Percentiles rank a stretch among this genome's conserved stretches.
Conservation (phyloP, 2,888 invertebrate genomes). For the Cryptocheilus praepositus region DNA sequence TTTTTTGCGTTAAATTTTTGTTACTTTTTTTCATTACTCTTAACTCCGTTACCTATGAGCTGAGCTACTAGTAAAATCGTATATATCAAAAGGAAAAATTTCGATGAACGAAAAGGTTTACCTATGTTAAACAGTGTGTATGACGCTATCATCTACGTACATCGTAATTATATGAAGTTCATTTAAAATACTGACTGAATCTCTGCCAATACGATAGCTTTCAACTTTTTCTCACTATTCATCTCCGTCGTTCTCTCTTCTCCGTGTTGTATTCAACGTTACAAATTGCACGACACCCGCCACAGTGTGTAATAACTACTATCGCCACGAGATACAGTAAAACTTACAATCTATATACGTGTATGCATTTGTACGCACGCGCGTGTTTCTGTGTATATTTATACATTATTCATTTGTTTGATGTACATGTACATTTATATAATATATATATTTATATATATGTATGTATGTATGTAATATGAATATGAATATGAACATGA, state of each 20-base stretch:
- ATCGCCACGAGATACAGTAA: no score
- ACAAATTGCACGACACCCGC: background rate
- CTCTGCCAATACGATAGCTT: conserved; percentile 27
- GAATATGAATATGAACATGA: no score
- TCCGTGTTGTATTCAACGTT: background rate
- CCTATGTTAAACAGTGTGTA: background rate
- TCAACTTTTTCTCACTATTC: no score
- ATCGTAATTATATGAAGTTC: conserved; percentile 26
- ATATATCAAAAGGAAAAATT: conserved; percentile 28
- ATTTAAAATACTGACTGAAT: conserved; percentile 68
- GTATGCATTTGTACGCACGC: conserved; percentile 15
- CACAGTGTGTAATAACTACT: no score
- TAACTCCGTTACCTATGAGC: background rate
- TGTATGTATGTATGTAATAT: conserved; percentile 26
- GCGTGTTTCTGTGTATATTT: conserved; percentile 16
- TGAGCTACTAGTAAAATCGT: conserved; percentile 15
- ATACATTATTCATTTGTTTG: conserved; percentile 27
- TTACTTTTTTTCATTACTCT: background rate
- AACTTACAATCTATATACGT: background rate
- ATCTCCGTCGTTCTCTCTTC: conserved; percentile 13
- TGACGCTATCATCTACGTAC: no score
- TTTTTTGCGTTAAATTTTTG: conserved; percentile 9
- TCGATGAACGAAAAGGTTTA: conserved; percentile 1
- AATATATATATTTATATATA: conserved; percentile 48
- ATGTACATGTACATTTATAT: conserved; percentile 54